These are phyloP conservation scores for Physella acuta DNA, from an alignment of 1,140 invertebrate species.

Conservation along the genomic window DNA sequence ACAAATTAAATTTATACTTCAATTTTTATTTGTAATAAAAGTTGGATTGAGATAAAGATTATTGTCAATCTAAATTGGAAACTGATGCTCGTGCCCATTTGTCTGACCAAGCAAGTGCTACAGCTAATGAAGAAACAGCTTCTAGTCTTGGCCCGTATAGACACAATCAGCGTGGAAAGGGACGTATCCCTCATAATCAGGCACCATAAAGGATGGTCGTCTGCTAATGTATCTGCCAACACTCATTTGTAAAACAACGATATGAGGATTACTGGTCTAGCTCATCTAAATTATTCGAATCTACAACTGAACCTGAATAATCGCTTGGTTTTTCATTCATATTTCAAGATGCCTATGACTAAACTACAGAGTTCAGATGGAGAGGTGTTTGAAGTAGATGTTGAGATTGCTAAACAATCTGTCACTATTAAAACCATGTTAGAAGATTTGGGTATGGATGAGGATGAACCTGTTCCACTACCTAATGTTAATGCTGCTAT, in stretches of 20 bases:
- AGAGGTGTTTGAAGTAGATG: constrained; percentile 68
- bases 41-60: no score
- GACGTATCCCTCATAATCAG: background rate
- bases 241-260: background rate
- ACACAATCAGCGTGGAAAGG: background rate
- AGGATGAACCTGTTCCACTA: no score
- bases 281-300: background rate
- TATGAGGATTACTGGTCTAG: background rate
- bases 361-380: background rate
- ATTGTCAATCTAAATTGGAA: no score
- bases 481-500: no score
- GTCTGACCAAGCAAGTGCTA: background rate
- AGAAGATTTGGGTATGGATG: no score
- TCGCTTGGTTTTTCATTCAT: background rate
- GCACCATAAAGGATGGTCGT: background rate
- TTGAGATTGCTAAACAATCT: no score
- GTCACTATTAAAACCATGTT: no score
- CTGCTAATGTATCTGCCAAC: background rate
- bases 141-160: background rate
- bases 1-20: no score
- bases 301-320: background rate
- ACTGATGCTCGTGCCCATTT: background rate
- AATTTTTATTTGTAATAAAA: no score
- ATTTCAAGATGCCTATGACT: background rate
- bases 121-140: background rate